phyloP scores from a whole-genome alignment of 2,888 invertebrate species.

The Lasioglossum lativentre region DNA sequence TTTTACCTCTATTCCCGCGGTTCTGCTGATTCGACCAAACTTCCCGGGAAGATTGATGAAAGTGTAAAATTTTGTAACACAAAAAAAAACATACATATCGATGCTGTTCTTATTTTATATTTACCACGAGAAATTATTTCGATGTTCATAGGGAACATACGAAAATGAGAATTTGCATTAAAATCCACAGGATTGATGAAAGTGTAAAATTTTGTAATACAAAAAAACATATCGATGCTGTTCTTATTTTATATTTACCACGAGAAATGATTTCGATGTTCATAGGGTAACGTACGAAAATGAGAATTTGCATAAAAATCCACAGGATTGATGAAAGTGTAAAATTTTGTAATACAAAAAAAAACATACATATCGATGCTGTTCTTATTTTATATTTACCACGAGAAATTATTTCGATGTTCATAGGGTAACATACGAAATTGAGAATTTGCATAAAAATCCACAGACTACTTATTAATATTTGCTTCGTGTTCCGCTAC shows the following conservation, averaged over 20 bases:
- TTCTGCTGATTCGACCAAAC: background rate
- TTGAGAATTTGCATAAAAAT: no score
- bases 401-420: no score
- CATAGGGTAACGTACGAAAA: background rate
- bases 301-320: background rate
- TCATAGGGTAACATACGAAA: no score
- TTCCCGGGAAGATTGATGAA: background rate
- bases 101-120: no score
- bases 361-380: no score
- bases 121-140: background rate
- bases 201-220: no score
- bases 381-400: no score
- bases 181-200: no score
- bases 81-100: background rate
- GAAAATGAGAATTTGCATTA: background rate
- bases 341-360: no score
- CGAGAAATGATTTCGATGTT: background rate
- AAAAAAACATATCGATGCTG: no score
- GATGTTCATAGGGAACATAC: background rate
- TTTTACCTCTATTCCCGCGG: background rate
- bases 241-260: no score
- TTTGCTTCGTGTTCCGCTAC: background rate
- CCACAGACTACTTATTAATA: background rate
- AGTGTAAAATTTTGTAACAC: background rate
- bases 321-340: no score